phyloP scores from a whole-genome alignment of 92 coral and sea anemone species.

The Siderastrea siderea region DNA sequence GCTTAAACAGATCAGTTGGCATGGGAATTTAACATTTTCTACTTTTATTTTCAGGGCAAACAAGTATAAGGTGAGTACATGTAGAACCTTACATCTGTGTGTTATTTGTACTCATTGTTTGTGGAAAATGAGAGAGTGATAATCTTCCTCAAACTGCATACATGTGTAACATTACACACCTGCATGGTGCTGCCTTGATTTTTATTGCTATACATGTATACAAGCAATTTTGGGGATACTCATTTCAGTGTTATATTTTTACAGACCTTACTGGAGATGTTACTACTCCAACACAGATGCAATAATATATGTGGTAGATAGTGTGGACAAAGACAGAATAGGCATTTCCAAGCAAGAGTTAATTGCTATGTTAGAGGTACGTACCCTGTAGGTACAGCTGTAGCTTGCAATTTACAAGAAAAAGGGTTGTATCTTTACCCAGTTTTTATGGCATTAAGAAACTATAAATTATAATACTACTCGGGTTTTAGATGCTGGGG shows the following conservation, averaged over 20 bases:
- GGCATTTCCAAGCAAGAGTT: constrained; percentile 99
- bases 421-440: too few relatives aligned
- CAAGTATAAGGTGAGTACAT: constrained; percentile 86
- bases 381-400: background rate
- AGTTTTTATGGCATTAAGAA: too few relatives aligned
- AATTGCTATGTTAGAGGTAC: constrained; percentile 95
- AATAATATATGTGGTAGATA: constrained; percentile 95
- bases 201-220: background rate
- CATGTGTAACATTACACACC: too few relatives aligned
- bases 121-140: background rate
- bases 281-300: constrained; percentile 99
- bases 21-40: background rate
- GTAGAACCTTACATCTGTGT: background rate
- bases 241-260: background rate
- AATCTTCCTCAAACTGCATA: too few relatives aligned
- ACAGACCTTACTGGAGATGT: constrained; percentile 98
- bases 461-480: too few relatives aligned
- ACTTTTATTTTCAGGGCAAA: constrained; percentile 83
- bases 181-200: too few relatives aligned
- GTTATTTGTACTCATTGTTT: background rate
- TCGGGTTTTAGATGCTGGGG: too few relatives aligned
- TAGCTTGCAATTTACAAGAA: too few relatives aligned
- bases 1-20: too few relatives aligned
- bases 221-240: too few relatives aligned
- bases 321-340: constrained; percentile 94